phyloP scores from a whole-genome alignment of 2,888 invertebrate species.

The Ornithoptera priamus region DNA sequence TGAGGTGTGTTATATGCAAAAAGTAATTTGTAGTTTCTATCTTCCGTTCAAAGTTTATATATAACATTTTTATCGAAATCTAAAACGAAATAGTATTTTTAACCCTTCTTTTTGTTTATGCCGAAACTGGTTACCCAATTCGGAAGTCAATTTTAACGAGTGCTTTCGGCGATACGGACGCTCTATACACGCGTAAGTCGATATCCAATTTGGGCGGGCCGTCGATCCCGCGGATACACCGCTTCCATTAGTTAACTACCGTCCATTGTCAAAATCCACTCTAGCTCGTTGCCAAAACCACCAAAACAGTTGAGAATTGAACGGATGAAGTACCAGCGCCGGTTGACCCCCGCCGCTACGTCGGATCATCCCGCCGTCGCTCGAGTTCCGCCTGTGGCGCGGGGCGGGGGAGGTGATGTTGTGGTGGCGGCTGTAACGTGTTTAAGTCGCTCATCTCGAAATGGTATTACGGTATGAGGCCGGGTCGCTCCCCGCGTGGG shows the following conservation, averaged over 20 bases:
- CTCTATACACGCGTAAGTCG: conserved; percentile 42
- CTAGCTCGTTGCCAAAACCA: conserved; percentile 60
- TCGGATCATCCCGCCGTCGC: conserved; percentile 41
- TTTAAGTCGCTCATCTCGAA: conserved; percentile 78
- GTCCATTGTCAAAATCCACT: conserved; percentile 74
- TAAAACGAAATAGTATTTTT: too few relatives aligned
- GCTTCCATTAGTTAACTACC: conserved; percentile 72
- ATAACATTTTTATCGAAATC: too few relatives aligned
- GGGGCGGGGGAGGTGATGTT: conserved; percentile 44
- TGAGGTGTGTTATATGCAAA: too few relatives aligned
- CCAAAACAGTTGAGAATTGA: conserved; percentile 70
- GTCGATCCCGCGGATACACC: conserved; percentile 43
- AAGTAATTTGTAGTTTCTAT: too few relatives aligned
- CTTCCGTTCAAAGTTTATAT: too few relatives aligned
- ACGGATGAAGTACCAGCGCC: conserved; percentile 51
- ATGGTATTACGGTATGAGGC: conserved; percentile 73
- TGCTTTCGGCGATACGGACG: conserved; percentile 14
- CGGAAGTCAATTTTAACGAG: conserved; percentile 35
- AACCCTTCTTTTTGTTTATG: too few relatives aligned
- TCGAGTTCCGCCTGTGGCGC: conserved; percentile 33
- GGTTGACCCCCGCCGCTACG: conserved; percentile 45
- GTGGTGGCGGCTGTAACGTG: conserved; percentile 62
- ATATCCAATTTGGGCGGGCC: conserved; percentile 58
- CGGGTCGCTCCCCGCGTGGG: conserved; percentile 43
- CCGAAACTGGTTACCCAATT: background rate